phyloP scores from a whole-genome alignment of 2,113 vertebrate species.

The Sula dactylatra region DNA sequence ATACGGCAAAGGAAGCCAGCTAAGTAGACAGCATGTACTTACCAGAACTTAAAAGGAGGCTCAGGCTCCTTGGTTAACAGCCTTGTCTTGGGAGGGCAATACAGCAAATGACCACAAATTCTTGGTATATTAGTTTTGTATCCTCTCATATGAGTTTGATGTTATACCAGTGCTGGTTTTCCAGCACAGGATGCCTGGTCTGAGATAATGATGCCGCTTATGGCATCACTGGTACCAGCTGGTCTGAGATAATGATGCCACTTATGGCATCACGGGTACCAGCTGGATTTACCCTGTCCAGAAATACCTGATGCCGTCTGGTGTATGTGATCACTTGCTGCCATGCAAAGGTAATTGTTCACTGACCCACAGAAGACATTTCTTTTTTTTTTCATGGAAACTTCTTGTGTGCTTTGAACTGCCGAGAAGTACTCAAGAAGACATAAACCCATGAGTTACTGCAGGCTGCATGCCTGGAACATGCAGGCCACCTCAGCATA shows the following conservation, averaged over 20 bases:
- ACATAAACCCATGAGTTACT: conserved; percentile 9
- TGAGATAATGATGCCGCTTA: too few species aligned
- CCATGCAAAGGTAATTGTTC: background rate
- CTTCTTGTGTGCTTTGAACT: background rate
- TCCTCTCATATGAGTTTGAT: background rate
- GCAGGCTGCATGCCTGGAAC: background rate
- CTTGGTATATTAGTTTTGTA: background rate
- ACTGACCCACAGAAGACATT: background rate
- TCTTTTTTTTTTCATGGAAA: background rate
- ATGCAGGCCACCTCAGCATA: background rate
- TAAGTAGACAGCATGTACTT: background rate
- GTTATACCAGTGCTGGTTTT: background rate
- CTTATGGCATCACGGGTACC: background rate
- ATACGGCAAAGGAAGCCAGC: background rate
- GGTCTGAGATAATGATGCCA: background rate
- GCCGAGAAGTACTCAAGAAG: background rate
- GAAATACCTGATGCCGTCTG: background rate
- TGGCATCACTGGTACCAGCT: too few species aligned
- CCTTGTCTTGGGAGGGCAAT: background rate
- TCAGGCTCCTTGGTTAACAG: background rate
- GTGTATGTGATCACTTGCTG: background rate
- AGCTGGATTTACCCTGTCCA: background rate
- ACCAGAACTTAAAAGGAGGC: background rate
- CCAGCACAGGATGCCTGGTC: background rate
- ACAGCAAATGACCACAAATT: background rate